Base-by-base conservation (phyloP, 2,888 invertebrate species). In the Tolmerus cingulatus region DNA sequence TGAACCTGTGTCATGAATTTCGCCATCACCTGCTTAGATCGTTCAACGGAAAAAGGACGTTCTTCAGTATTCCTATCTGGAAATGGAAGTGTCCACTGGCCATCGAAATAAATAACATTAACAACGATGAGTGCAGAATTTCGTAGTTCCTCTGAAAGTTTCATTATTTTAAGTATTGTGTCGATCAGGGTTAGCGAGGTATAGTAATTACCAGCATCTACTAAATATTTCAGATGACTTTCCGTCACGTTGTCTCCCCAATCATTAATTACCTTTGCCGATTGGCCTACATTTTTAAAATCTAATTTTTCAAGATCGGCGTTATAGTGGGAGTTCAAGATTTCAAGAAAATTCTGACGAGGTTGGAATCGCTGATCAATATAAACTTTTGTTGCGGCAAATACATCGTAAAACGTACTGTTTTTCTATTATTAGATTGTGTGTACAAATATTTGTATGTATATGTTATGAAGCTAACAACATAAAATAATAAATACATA, bases 41-140 rank as follows among this genome's bases (percentile, higher is more conserved):
- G 92, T 0, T 93, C 92, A 5, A 94, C 91, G 90, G 95, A 94
- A 92, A 98, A 98, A 5, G 92, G 91, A 0, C 93, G 94, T 0
- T 91, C 89, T 86, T 92, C 93, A 0, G 96, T 96, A 0, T 93
- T 92, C 87, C 95, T 94, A 23, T 94, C 93, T 0, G 94, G 93
- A 90, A 97, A 97, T 90, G 94, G 95, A 88, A 95, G 93, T 0
- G 94, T 93, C 97, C 97, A 97, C 0, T 94, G 93, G 0, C 97
- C 97, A 91, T 97, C 96, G 93, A 97, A 97, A 93, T 95, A 97
- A 43, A 97, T 92, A 0, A 96, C 95, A 92, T 96, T 97, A 46
- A 96, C 93, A 74, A 97, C 92, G 74, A 97, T 90, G 91, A 97
- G 93, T 2, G 95, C 93, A 27, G 95, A 94, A 84, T 94, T 93